Evolutionary conservation across 1,140 invertebrate species (phyloP).

Genomic region (Cydia strobilella): DNA sequence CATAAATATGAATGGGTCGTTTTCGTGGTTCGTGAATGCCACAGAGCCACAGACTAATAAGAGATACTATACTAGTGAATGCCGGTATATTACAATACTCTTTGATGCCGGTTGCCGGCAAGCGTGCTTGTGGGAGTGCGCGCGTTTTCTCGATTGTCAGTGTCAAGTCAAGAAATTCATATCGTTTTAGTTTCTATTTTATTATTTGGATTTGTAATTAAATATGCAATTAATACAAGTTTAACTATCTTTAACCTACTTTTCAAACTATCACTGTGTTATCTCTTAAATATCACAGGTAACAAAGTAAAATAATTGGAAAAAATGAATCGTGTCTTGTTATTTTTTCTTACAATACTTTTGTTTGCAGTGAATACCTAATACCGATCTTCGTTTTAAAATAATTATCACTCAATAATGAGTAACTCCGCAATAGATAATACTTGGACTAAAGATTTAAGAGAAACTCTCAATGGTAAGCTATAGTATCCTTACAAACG

Average conservation of each 20-base stretch:
- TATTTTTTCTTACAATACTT: not conserved
- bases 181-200: not conserved
- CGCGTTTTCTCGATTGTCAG: slow-evolving; percentile 24
- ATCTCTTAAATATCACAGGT: not conserved
- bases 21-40: no score
- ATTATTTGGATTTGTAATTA: slow-evolving; percentile 4
- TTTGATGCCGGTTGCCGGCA: no score
- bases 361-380: slow-evolving; percentile 1
- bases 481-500: not conserved
- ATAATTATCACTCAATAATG: not conserved
- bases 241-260: not conserved
- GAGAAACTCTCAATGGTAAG: slow-evolving; percentile 13
- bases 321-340: not conserved
- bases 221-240: slow-evolving; percentile 5
- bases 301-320: not conserved
- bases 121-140: slow-evolving; percentile 17
- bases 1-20: no score
- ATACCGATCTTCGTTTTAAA: not conserved
- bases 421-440: slow-evolving; percentile 17
- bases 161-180: not conserved
- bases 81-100: no score
- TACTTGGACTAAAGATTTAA: slow-evolving; percentile 21
- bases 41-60: no score
- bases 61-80: no score
- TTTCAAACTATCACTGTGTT: not conserved